phyloP scores from a whole-genome alignment of 2,113 vertebrate genomes.

The Ceratotherium simum region DNA sequence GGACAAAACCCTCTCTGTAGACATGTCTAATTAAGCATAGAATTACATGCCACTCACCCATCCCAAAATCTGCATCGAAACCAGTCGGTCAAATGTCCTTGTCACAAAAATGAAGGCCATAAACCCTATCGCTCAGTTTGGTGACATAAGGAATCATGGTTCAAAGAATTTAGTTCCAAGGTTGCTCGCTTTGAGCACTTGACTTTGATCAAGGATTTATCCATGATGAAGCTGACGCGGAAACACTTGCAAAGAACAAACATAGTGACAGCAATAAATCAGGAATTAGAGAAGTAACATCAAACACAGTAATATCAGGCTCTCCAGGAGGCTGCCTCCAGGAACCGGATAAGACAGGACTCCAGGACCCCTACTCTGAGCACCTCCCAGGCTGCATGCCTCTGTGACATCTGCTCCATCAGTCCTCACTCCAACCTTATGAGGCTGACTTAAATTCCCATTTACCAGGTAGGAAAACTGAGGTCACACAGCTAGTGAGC shows the following conservation, averaged over 20 bases:
- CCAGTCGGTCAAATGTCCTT: not conserved
- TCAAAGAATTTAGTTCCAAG: constrained; percentile 16
- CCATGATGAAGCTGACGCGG: not conserved
- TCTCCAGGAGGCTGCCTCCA: not conserved
- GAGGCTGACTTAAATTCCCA: too few relatives aligned
- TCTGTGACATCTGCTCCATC: fast-evolving
- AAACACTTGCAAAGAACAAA: not conserved
- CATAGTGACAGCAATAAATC: not conserved
- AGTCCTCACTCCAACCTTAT: not conserved
- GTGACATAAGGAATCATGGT: not conserved
- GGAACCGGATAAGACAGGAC: fast-evolving
- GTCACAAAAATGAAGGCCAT: not conserved
- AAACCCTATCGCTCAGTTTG: not conserved
- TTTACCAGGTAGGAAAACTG: not conserved
- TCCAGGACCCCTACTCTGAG: not conserved
- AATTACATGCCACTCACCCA: not conserved
- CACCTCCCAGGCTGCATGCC: fast-evolving
- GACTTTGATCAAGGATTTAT: not conserved
- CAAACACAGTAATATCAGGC: not conserved
- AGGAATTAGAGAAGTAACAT: not conserved
- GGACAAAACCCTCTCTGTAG: not conserved
- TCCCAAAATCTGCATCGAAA: not conserved
- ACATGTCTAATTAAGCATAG: not conserved
- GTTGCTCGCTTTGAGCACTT: not conserved
- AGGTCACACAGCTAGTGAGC: not conserved